Evolutionary conservation across 2,113 vertebrate species (phyloP), one percentile per base, ranked within the genome.

Genomic region (Tamias sibiricus): DNA sequence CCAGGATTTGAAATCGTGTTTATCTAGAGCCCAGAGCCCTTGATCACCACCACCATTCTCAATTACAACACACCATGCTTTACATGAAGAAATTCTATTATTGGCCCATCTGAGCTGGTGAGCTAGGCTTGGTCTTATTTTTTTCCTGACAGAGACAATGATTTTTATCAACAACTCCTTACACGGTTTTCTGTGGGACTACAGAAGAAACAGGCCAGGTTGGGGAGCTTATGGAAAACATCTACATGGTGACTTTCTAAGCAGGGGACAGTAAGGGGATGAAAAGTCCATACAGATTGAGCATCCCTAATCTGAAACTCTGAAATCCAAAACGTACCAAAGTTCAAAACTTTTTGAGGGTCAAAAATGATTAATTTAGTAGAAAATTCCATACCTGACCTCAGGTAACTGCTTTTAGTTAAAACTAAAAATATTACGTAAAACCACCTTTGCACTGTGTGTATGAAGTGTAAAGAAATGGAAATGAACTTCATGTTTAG

Each of bases 211-310:
- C 8, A 87, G 42, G 20, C 4, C 40, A 86, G 81, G 24, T 59
- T 68, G 62, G 71, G 72, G 40, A 32, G 32, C 35, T 93, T 69
- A 82, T 12, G 30, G 22, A 19, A 94, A 94, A 91, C 54, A 94
- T n/a, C 42, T 68, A 80, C 1, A 35, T n/a, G 26, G 49, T n/a
- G n/a, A 77, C 14, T 82, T 93, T 91, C 64, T 89, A 87, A 32
- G 42, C 35, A 90, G 92, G n/a, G 81, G 20, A 75, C 76, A 87
- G 64, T 44, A 57, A 93, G 66, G 49, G 35, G 28, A 79, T 94
- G 35, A 66, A 91, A 88, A 76, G 52, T 49, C 49, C 75, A 4
- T 47, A 69, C 37, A 81, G 89, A 37, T 32, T 44, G 35, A 79
- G 6, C 8, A 66, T 68, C 16, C 47, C n/a, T 14, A 32, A 52